Conservation (phyloP, 2,888 invertebrate species). For the Timema podura region DNA sequence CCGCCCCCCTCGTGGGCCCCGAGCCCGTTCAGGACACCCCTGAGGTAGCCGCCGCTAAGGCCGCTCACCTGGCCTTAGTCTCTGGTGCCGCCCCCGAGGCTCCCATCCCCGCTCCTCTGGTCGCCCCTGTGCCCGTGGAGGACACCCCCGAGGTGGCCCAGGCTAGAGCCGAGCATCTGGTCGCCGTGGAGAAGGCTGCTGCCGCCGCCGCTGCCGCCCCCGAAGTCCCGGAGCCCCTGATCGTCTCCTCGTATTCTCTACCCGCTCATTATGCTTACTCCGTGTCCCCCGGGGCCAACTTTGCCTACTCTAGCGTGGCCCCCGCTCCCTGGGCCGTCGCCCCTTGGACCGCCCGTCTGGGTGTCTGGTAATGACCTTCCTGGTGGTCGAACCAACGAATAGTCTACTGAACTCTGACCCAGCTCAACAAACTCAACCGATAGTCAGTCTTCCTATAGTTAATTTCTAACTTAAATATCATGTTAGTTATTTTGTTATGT, state of each 20-base stretch:
- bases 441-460: too few relatives aligned
- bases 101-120: slow-evolving; percentile 16
- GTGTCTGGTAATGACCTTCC: too few relatives aligned
- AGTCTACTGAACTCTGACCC: too few relatives aligned
- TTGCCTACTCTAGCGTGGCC: slow-evolving; percentile 16
- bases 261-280: slow-evolving; percentile 1
- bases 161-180: slow-evolving; percentile 44
- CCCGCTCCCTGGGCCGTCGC: background rate
- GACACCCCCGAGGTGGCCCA: slow-evolving; percentile 14
- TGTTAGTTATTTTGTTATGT: too few relatives aligned
- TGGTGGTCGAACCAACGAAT: too few relatives aligned
- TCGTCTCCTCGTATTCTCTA: slow-evolving; percentile 42
- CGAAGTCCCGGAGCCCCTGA: slow-evolving; percentile 28
- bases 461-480: too few relatives aligned
- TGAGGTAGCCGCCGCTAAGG: slow-evolving; percentile 52
- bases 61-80: slow-evolving; percentile 45
- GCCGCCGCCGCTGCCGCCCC: slow-evolving; percentile 39
- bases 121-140: slow-evolving; percentile 20
- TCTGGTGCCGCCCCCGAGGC: slow-evolving; percentile 19
- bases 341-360: too few relatives aligned
- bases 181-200: slow-evolving; percentile 37
- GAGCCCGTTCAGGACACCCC: slow-evolving; percentile 37
- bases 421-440: too few relatives aligned
- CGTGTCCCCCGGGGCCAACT: slow-evolving; percentile 32
- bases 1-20: slow-evolving; percentile 34